Evolutionary conservation across 2,797 vertebrate genomes (phyloP).

Genomic region (Myotis findleyi): DNA sequence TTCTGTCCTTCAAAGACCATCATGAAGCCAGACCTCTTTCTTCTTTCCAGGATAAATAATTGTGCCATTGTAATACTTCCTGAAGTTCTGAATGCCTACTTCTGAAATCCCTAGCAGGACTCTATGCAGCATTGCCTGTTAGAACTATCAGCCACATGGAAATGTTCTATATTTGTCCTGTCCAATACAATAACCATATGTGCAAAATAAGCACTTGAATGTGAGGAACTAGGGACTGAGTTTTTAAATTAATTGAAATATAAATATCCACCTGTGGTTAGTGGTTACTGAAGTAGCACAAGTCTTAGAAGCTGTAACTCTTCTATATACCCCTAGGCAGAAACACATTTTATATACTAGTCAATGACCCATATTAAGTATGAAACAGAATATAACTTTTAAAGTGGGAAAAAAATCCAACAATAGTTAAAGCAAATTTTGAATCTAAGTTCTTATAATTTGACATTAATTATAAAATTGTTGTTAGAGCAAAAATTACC

Average conservation of each 20-base stretch:
- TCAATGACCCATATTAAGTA: neutral
- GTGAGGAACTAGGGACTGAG: neutral
- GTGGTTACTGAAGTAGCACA: neutral
- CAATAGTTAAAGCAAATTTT: neutral
- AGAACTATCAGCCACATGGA: neutral
- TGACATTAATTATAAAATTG: neutral
- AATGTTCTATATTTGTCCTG: neutral
- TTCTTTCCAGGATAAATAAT: constrained; percentile 48
- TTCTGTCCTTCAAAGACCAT: neutral
- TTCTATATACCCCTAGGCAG: neutral
- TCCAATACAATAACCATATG: neutral
- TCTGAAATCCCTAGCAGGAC: neutral
- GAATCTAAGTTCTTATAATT: neutral
- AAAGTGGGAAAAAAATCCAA: neutral
- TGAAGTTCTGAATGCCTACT: neutral
- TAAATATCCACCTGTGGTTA: constrained; percentile 15
- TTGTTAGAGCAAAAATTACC: neutral
- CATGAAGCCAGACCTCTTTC: neutral
- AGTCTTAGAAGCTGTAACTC: neutral
- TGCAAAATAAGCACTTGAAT: constrained; percentile 1
- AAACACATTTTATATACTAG: neutral
- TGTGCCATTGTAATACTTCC: constrained; percentile 38
- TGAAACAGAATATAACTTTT: neutral
- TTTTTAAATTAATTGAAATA: constrained; percentile 45
- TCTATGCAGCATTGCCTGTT: neutral